Conservation (phyloP, 2,113 vertebrate species). For the Anarrhichthys ocellatus region DNA sequence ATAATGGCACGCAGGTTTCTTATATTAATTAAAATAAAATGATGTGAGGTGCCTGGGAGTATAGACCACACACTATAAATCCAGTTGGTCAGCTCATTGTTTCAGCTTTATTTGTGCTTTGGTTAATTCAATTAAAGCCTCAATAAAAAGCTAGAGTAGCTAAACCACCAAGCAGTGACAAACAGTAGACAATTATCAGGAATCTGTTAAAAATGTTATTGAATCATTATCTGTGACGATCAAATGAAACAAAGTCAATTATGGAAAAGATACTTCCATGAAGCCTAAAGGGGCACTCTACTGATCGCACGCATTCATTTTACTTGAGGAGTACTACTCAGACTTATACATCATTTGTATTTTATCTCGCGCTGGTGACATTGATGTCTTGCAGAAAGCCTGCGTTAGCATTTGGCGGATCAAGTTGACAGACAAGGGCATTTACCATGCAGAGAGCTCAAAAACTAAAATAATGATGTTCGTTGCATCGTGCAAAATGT, state of each 20-base stretch:
- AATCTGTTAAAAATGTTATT: background rate
- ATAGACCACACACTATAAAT: constrained; percentile 16
- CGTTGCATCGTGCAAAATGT: background rate
- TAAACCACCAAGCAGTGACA: background rate
- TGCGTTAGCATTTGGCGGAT: background rate
- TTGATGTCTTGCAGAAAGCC: background rate
- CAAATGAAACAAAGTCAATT: background rate
- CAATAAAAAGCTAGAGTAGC: constrained; percentile 1
- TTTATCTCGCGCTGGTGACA: background rate
- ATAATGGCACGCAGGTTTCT: background rate
- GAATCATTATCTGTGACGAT: background rate
- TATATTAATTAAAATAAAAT: constrained; percentile 5
- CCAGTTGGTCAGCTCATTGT: constrained; percentile 20
- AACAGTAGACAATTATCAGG: background rate
- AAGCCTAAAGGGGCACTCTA: background rate
- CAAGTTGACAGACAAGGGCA: background rate
- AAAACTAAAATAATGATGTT: background rate
- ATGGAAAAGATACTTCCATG: background rate
- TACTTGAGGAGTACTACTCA: background rate
- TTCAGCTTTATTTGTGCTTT: constrained; percentile 20
- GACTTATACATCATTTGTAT: background rate
- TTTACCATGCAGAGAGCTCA: background rate
- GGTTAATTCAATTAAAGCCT: constrained; percentile 36
- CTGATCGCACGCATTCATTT: background rate
- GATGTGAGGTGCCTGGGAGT: background rate